phyloP scores from a whole-genome alignment of 2,888 invertebrate species.

The Deroplatys truncata region DNA sequence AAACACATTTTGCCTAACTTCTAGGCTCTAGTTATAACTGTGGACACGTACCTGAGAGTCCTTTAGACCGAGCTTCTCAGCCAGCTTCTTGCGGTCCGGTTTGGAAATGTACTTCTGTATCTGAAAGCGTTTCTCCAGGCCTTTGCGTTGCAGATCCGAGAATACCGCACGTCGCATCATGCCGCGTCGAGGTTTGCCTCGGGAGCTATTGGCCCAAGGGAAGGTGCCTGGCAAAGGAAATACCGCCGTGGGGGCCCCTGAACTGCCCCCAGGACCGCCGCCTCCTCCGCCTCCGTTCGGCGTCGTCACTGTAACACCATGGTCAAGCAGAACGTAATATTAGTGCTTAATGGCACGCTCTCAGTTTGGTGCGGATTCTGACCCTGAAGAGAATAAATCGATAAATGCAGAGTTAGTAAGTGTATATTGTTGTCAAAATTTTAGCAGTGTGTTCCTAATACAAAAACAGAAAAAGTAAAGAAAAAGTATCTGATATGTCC shows the following conservation, averaged over 20 bases:
- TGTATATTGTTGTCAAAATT: too few species aligned
- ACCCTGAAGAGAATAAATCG: too few species aligned
- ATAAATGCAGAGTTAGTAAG: too few species aligned
- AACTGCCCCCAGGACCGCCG: slow-evolving; percentile 36
- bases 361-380: too few species aligned
- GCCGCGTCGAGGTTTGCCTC: slow-evolving; percentile 89
- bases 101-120: slow-evolving; percentile 98
- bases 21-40: too few species aligned
- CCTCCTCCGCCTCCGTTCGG: slow-evolving; percentile 32
- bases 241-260: slow-evolving; percentile 37
- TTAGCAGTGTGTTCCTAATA: too few species aligned
- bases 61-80: slow-evolving; percentile 91
- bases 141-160: slow-evolving; percentile 92
- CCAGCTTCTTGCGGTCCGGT: slow-evolving; percentile 94
- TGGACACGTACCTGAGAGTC: slow-evolving; percentile 81
- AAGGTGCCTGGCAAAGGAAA: slow-evolving; percentile 55
- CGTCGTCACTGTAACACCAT: slow-evolving; percentile 18
- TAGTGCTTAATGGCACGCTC: too few species aligned
- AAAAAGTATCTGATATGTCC: too few species aligned
- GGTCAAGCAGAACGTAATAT: neutral
- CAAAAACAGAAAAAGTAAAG: too few species aligned
- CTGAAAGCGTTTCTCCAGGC: slow-evolving; percentile 92
- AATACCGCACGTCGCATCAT: slow-evolving; percentile 98
- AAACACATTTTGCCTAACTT: too few species aligned
- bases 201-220: slow-evolving; percentile 87